These are phyloP conservation scores for Adineta ricciae DNA, from an alignment of 2,888 invertebrate genomes.

Conservation along the genomic window DNA sequence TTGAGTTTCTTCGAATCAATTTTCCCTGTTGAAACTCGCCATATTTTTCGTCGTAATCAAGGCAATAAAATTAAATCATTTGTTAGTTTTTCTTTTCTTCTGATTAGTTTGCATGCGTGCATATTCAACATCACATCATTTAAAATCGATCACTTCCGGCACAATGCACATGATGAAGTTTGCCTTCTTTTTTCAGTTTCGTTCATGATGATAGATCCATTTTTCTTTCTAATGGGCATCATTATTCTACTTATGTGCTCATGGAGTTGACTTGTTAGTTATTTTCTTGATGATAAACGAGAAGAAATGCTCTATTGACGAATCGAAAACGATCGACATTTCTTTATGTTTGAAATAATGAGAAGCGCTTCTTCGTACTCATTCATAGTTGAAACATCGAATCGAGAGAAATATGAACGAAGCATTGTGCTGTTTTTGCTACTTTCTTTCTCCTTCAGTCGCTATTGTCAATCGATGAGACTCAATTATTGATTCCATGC, in stretches of 20 bases:
- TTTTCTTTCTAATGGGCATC: neutral
- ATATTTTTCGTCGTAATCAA: neutral
- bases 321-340: neutral
- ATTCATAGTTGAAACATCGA: neutral
- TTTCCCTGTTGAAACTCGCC: too few species aligned
- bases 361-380: neutral
- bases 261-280: neutral
- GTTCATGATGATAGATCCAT: neutral
- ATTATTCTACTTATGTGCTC: neutral
- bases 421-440: neutral
- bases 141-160: neutral
- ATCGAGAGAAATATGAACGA: neutral
- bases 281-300: neutral
- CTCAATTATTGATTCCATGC: conserved; percentile 9
- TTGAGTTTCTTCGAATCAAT: too few species aligned
- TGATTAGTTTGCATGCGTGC: neutral
- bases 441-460: neutral
- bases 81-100: neutral
- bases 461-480: neutral
- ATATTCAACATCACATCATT: neutral
- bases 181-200: neutral
- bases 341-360: neutral
- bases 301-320: neutral
- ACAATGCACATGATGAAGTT: neutral
- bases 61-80: neutral